These are phyloP conservation scores for Microchrysa polita DNA, from an alignment of 2,888 invertebrate genomes.

Conservation along the genomic window DNA sequence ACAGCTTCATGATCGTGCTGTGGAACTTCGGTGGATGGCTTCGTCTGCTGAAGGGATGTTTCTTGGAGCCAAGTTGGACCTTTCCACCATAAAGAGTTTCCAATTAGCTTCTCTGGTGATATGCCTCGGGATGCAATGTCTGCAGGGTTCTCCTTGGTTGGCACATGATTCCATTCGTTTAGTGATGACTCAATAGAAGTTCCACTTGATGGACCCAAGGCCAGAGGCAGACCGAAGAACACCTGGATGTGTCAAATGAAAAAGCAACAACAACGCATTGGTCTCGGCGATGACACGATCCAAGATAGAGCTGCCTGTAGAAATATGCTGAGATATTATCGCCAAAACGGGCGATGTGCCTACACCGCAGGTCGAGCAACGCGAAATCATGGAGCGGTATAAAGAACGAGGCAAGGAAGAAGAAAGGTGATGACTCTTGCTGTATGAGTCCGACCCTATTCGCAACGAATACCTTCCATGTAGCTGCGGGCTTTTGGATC, in stretches of 20 bases:
- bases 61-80: slow-evolving; percentile 49
- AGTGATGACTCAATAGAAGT: too few relatives aligned
- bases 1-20: not conserved
- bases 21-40: not conserved
- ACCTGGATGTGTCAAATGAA: too few relatives aligned
- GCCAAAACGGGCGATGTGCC: too few relatives aligned
- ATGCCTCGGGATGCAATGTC: slow-evolving; percentile 52
- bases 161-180: slow-evolving; percentile 51
- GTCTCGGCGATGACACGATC: too few relatives aligned
- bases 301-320: too few relatives aligned
- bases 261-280: too few relatives aligned
- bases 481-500: slow-evolving; percentile 49
- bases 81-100: slow-evolving; percentile 51
- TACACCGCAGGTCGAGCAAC: too few relatives aligned
- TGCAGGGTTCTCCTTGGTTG: slow-evolving; percentile 52
- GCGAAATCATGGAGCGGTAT: too few relatives aligned
- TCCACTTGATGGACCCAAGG: too few relatives aligned
- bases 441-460: slow-evolving; percentile 52
- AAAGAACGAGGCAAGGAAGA: too few relatives aligned
- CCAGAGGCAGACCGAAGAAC: too few relatives aligned
- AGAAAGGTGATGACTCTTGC: slow-evolving; percentile 31
- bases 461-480: slow-evolving; percentile 53
- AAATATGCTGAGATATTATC: too few relatives aligned
- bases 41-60: not conserved
- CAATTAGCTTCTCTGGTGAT: slow-evolving; percentile 44